Base-by-base conservation (phyloP, 1,140 invertebrate genomes). In the Sesamia nonagrioides region DNA sequence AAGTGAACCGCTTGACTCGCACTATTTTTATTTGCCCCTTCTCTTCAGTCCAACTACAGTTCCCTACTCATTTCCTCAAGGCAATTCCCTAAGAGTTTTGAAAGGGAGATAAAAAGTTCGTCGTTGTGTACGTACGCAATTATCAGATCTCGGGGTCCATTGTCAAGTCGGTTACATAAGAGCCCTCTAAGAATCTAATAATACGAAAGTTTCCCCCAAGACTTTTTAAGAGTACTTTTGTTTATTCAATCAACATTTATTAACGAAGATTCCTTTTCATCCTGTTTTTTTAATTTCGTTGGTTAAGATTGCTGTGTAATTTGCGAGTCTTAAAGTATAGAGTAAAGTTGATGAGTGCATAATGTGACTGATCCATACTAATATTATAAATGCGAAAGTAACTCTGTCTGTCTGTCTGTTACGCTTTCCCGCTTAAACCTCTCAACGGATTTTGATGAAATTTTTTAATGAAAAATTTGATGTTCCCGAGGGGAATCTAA, bases 171-270 rank as follows among this genome's bases (percentile, higher is more conserved):
- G 63, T 58, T 54, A 40, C 69, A 56, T 73, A 73, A 73, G 69
- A 73, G 69, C 52, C 33, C 52, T 73, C 69, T 73, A 73, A 35
- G 35, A 73, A 56, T 58, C 52, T 73, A 73, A 73, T 73, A 73
- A 58, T 56, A 42, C 27, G 71, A 58, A 73, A 58, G 48, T 45
- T 73, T 73, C 18, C 3, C 17, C 8, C 37, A 35, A 37, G 50
- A 73, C 71, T 40, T 15, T 33, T 56, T 54, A 6, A 6, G 37
- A 52, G n/a, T 8, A 40, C 35, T 27, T 58, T 73, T 73, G 54
- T 73, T 73, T 73, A 71, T 27, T 17, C 48, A 45, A 42, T 58
- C 52, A 73, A 73, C 58, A 52, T 72, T 72, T 56, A 27, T 54
- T 37, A 72, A 52, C 45, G 13, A 72, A 7, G 33, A 9, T 1